phyloP scores from a whole-genome alignment of 1,140 invertebrate genomes.

The Trinorchestia longiramus region DNA sequence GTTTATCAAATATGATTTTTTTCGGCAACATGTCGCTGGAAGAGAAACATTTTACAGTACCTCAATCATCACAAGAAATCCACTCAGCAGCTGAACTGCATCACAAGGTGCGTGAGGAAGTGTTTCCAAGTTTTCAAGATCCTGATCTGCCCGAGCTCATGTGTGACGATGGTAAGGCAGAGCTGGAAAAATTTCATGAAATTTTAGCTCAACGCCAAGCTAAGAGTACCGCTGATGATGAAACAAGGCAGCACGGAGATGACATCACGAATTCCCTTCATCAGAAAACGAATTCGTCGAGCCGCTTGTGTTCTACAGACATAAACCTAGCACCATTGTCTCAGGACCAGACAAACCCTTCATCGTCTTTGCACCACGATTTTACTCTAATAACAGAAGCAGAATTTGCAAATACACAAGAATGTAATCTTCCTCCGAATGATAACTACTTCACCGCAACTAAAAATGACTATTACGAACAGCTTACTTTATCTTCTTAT shows the following conservation, averaged over 20 bases:
- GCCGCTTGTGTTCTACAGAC: neutral
- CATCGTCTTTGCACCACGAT: neutral
- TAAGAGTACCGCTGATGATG: neutral
- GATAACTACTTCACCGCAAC: neutral
- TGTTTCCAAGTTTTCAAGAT: neutral
- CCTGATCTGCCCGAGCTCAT: neutral
- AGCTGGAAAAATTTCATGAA: slow-evolving; percentile 19
- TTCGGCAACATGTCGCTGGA: slow-evolving; percentile 32
- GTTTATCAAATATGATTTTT: neutral
- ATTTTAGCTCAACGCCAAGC: neutral
- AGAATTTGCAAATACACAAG: neutral
- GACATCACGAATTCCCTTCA: neutral
- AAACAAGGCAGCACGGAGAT: neutral
- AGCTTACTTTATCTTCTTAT: neutral
- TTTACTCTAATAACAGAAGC: slow-evolving; percentile 19
- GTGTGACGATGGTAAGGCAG: neutral
- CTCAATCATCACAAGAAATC: neutral
- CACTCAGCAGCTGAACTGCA: slow-evolving; percentile 7
- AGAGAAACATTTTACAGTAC: slow-evolving; percentile 19
- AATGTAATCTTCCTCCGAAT: neutral
- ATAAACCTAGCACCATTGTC: neutral
- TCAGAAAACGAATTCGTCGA: neutral
- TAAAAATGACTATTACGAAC: neutral
- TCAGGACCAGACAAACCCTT: neutral
- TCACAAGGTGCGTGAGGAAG: neutral